Conservation (phyloP, 1,140 invertebrate genomes). For the Aphelinus atriplicis region DNA sequence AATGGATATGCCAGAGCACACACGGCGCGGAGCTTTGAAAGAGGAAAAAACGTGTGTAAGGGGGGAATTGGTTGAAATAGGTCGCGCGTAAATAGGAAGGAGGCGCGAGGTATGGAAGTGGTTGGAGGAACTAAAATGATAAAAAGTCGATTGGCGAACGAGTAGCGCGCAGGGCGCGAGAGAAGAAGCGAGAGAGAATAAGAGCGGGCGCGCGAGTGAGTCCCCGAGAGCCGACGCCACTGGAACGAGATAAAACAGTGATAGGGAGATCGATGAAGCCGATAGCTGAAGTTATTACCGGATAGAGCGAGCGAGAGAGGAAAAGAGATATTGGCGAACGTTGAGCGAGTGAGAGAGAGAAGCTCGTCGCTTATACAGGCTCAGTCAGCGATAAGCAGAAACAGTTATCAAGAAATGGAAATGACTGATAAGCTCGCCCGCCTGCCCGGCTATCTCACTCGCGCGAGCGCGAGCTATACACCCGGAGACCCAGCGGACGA, state of each 20-base stretch:
- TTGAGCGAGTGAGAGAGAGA: neutral
- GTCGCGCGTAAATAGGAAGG: neutral
- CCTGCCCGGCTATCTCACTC: no score
- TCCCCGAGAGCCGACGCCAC: conserved; percentile 59
- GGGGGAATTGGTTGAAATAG: conserved; percentile 17
- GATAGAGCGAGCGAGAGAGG: conserved; percentile 54
- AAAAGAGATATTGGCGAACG: neutral
- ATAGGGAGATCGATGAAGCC: conserved; percentile 67
- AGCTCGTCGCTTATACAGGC: conserved; percentile 36
- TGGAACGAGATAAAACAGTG: conserved; percentile 65
- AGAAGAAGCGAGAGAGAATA: conserved; percentile 27
- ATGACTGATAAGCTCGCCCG: conserved; percentile 62
- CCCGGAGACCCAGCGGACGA: neutral
- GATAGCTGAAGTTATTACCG: conserved; percentile 67
- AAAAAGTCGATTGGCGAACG: conserved; percentile 31
- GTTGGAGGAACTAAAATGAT: conserved; percentile 32
- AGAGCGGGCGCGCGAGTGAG: conserved; percentile 29
- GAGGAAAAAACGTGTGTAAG: neutral
- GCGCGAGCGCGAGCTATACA: neutral
- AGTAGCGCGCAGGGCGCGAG: neutral
- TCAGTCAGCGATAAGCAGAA: conserved; percentile 64
- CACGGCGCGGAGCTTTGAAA: neutral
- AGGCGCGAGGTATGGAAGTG: neutral
- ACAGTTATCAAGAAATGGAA: conserved; percentile 68
- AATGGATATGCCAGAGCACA: no score